Conservation (phyloP, 1,140 invertebrate genomes). For the Conus betulinus region DNA sequence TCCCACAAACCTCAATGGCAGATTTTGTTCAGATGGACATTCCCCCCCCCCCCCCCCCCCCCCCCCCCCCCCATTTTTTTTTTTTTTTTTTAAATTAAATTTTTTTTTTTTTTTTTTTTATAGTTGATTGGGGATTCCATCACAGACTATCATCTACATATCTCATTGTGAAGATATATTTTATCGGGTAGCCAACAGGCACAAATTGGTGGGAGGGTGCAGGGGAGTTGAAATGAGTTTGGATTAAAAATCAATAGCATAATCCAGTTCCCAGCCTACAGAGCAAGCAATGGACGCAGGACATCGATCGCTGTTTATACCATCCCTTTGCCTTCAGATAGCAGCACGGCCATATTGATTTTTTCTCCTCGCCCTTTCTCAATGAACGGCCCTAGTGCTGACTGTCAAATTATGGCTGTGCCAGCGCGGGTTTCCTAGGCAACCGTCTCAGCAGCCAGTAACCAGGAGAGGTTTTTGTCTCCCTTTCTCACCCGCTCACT, state of each 20-base stretch:
- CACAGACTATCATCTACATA: not conserved
- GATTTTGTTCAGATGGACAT: too few species aligned
- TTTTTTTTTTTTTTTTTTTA: not conserved
- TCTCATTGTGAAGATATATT: not conserved
- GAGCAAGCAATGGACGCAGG: conserved; percentile 32
- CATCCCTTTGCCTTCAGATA: conserved; percentile 37
- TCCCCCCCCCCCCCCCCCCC: not conserved
- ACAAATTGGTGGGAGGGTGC: conserved; percentile 5
- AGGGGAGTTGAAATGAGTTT: conserved; percentile 36
- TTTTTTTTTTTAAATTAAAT: not conserved
- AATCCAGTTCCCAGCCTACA: conserved; percentile 30
- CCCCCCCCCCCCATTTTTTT: conserved; percentile 7
- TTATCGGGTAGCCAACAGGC: not conserved
- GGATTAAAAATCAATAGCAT: conserved; percentile 39
- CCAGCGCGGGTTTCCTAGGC: conserved; percentile 35
- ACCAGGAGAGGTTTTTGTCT: conserved; percentile 38
- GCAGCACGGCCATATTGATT: conserved; percentile 39
- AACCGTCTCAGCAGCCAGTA: conserved; percentile 38
- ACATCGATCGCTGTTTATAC: conserved; percentile 35
- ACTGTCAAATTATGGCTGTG: conserved; percentile 41
- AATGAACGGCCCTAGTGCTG: conserved; percentile 38
- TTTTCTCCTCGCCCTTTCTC: conserved; percentile 34
- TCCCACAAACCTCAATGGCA: not conserved
- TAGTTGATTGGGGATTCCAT: not conserved
- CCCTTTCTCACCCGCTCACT: conserved; percentile 17